A percentile compares a stretch with the other conserved stretches of the same genome.
Conservation (phyloP, 2,113 vertebrate genomes). For the Xiphias gladius region DNA sequence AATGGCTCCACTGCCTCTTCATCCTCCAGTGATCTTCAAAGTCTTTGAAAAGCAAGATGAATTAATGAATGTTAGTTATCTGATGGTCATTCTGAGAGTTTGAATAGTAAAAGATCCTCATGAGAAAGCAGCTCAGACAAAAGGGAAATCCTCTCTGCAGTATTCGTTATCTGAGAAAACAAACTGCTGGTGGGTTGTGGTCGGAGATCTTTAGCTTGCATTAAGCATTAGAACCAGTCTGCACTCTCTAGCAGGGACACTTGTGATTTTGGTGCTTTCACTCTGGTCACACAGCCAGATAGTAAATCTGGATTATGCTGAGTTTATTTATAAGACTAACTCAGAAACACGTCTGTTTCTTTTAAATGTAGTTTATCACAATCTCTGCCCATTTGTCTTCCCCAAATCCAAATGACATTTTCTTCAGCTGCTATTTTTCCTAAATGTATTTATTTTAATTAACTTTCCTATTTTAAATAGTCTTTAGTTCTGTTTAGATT, state of each 20-base stretch:
- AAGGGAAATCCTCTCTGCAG: constrained; percentile 31
- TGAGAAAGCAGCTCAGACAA: constrained; percentile 48
- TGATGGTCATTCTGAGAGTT: constrained; percentile 60
- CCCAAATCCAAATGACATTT: background rate
- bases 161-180: constrained; percentile 67
- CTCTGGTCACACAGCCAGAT: background rate
- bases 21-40: constrained; percentile 4
- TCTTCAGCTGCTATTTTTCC: background rate
- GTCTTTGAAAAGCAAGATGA: constrained; percentile 1
- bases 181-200: constrained; percentile 37
- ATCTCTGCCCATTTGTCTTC: background rate
- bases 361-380: background rate
- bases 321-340: background rate
- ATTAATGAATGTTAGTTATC: constrained; percentile 22
- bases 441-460: background rate
- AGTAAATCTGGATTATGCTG: background rate
- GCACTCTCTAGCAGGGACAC: background rate
- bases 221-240: background rate
- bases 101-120: constrained; percentile 67
- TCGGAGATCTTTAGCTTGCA: background rate
- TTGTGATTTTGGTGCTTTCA: background rate
- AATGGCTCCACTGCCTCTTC: background rate
- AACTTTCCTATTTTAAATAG: background rate
- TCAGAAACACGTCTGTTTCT: background rate
- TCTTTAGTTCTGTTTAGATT: constrained; percentile 1